Conservation (phyloP, 2,113 vertebrate species). For the Setophaga coronata region DNA sequence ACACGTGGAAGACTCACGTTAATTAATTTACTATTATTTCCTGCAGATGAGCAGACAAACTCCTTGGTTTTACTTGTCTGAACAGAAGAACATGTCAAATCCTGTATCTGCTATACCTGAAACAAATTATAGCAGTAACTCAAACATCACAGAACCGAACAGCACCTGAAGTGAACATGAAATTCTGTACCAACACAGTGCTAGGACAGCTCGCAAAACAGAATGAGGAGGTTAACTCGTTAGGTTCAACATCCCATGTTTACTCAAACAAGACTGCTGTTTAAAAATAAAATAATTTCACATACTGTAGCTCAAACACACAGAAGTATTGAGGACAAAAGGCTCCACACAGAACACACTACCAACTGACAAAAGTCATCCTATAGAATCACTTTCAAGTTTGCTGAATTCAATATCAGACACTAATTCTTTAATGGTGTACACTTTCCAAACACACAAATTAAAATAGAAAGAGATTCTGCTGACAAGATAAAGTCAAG, state of each 20-base stretch:
- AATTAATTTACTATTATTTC: neutral
- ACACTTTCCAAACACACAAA: neutral
- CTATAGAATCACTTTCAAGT: neutral
- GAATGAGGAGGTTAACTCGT: neutral
- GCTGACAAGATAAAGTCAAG: neutral
- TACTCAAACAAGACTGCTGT: neutral
- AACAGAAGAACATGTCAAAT: neutral
- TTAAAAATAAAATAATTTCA: neutral
- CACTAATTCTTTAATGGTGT: neutral
- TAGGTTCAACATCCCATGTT: neutral
- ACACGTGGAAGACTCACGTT: neutral
- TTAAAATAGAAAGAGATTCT: neutral
- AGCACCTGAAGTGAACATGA: neutral
- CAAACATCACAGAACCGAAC: neutral
- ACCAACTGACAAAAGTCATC: neutral
- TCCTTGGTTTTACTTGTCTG: neutral
- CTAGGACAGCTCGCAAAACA: neutral
- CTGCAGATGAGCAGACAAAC: neutral
- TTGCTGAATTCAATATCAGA: neutral
- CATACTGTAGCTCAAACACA: neutral
- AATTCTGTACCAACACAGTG: neutral
- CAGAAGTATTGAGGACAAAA: neutral
- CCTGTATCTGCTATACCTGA: neutral
- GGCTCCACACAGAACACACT: neutral
- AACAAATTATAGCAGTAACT: neutral